These are phyloP conservation scores for Fringilla coelebs DNA, from an alignment of 2,797 vertebrate species.

Conservation along the genomic window DNA sequence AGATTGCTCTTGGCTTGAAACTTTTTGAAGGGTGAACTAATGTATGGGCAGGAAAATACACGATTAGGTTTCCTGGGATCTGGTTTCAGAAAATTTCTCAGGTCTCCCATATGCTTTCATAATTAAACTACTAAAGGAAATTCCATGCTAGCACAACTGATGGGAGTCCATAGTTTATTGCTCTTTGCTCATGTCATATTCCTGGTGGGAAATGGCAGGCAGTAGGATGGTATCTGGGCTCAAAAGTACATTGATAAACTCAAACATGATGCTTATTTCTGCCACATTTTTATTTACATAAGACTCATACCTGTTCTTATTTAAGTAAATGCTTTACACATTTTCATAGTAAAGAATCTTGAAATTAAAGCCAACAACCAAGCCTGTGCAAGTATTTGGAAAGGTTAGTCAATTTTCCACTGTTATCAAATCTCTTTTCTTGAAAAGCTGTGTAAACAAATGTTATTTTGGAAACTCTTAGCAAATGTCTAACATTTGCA, in stretches of 20 bases:
- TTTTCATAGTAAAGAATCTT: not conserved
- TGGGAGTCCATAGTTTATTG: not conserved
- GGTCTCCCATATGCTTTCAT: not conserved
- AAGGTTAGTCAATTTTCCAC: not conserved
- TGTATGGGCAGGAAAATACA: not conserved
- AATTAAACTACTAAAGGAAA: not conserved
- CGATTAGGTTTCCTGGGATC: not conserved
- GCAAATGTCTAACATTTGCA: not conserved
- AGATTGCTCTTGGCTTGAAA: not conserved
- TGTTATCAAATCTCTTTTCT: slow-evolving; percentile 28
- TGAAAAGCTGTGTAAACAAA: slow-evolving; percentile 40
- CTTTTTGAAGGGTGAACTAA: not conserved
- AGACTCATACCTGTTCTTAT: not conserved
- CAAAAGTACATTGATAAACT: not conserved
- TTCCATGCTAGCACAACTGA: not conserved
- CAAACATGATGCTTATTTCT: not conserved
- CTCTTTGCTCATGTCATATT: not conserved
- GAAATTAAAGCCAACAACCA: not conserved
- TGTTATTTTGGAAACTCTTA: slow-evolving; percentile 4
- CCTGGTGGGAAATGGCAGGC: not conserved
- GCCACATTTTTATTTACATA: not conserved
- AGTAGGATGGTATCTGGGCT: not conserved
- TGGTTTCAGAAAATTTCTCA: not conserved
- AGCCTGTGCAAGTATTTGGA: not conserved
- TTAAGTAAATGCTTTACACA: not conserved